Percentiles rank a stretch among this genome's conserved stretches.
These are phyloP conservation scores for Elanus axillaris DNA, from an alignment of 2,113 vertebrate species.

Conservation along the genomic window DNA sequence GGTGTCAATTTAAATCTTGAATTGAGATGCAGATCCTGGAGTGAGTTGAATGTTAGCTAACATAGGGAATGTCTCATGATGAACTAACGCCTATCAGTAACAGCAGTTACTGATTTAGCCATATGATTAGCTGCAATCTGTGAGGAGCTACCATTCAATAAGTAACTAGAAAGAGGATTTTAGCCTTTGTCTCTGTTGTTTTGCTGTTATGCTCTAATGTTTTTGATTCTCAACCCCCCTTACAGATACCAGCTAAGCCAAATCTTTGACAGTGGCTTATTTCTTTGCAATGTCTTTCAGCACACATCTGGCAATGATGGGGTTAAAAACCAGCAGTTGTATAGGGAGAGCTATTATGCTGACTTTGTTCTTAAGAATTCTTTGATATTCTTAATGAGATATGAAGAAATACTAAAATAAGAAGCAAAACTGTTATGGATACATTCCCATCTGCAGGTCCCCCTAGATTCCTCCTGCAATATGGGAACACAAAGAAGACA, in stretches of 20 bases:
- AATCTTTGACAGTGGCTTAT: background rate
- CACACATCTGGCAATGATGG: background rate
- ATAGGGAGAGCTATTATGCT: background rate
- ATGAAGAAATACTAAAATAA: background rate
- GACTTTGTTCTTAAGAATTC: background rate
- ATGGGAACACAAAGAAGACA: background rate
- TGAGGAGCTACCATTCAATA: background rate
- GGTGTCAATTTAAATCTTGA: background rate
- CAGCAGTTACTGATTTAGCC: constrained; percentile 8
- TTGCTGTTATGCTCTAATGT: background rate
- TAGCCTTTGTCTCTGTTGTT: background rate
- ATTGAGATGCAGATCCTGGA: background rate
- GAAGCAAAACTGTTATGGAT: background rate
- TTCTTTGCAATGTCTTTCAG: background rate
- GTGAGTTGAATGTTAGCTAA: background rate
- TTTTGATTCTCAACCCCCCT: background rate
- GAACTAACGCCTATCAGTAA: background rate
- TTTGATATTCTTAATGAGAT: background rate
- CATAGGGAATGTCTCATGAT: background rate
- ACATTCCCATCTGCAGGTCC: background rate
- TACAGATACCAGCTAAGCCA: background rate
- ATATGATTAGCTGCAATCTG: background rate
- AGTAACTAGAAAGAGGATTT: background rate
- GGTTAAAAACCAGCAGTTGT: background rate
- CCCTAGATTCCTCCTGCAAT: background rate